Conservation (phyloP, 1,140 invertebrate species). For the Bombus impatiens region DNA sequence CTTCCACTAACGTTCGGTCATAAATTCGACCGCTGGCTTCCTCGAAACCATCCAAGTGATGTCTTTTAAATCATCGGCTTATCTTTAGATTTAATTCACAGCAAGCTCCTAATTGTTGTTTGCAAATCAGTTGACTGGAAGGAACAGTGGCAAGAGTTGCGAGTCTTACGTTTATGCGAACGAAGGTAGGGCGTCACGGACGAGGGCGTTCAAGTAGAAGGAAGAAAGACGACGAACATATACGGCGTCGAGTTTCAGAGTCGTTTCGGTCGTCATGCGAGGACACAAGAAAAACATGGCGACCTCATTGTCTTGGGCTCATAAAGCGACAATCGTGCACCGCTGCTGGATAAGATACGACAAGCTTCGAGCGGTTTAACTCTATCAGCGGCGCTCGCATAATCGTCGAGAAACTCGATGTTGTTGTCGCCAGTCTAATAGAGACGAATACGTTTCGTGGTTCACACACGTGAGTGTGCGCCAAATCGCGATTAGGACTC, state of each 20-base stretch:
- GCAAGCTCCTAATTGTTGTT: constrained; percentile 55
- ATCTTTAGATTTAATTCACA: constrained; percentile 34
- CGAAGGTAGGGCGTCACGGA: constrained; percentile 81
- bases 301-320: constrained; percentile 77
- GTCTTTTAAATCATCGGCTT: neutral
- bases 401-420: neutral
- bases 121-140: constrained; percentile 55
- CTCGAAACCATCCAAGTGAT: too few relatives aligned
- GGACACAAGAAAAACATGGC: constrained; percentile 77
- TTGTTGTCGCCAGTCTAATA: neutral
- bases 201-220: constrained; percentile 72
- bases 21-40: neutral
- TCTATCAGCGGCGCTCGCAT: constrained; percentile 25
- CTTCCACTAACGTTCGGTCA: neutral
- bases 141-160: constrained; percentile 58
- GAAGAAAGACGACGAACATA: constrained; percentile 75
- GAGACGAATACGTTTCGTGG: neutral
- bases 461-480: neutral
- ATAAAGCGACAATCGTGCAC: constrained; percentile 50
- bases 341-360: constrained; percentile 61
- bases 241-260: constrained; percentile 74
- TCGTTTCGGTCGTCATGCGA: constrained; percentile 76
- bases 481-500: constrained; percentile 7
- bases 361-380: constrained; percentile 40
- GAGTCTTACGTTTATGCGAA: constrained; percentile 73